Base-by-base conservation (phyloP, 2,888 invertebrate genomes). In the Sesamia inferens region DNA sequence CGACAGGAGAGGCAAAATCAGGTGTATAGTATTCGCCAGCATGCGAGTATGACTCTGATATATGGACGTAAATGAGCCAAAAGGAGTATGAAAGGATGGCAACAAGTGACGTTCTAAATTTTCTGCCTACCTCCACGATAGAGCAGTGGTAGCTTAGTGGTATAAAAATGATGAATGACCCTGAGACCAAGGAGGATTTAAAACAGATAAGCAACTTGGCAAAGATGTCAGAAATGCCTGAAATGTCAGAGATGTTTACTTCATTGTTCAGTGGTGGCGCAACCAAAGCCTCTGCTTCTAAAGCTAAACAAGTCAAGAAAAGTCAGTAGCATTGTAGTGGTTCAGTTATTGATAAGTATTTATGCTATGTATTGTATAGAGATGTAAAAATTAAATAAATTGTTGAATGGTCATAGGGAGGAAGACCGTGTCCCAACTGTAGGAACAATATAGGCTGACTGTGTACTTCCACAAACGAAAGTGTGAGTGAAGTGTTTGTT, bases 151-250 rank as follows among this genome's bases (percentile, higher is more conserved):
- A 31, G 31, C 31, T 3, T 31, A 31, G 31, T 31, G 31, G 31
- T 31, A 31, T n/a, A n/a, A 99, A 99, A 93, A 98, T 99, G 97
- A 98, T 99, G 98, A 99, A 99, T 90, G 99, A 99, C 94, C 99
- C 99, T 7, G 99, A 99, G 93, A 98, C 99, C 4, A 98, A 99
- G 91, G 99, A 99, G 94, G 99, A 99, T 94, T 97, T 99, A 96
- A 99, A 99, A 94, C 99, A 99, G 91, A 97, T 98, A 66, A 98
- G 98, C 90, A 98, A 97, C 91, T 96, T 98, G 88, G 97, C 98
- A 1, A 97, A 97, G 91, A 98, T 98, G 95, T 97, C 98, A 82
- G 99, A 99, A 84, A 97, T 99, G 97, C 99, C 99, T 5, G 99
- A 99, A 95, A 97, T 99, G 96, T 99, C 99, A 0, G 99, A 99